A percentile compares a stretch with the other conserved stretches of the same genome.
Conservation (phyloP, 2,797 vertebrate genomes). For the Caiman crocodilus region DNA sequence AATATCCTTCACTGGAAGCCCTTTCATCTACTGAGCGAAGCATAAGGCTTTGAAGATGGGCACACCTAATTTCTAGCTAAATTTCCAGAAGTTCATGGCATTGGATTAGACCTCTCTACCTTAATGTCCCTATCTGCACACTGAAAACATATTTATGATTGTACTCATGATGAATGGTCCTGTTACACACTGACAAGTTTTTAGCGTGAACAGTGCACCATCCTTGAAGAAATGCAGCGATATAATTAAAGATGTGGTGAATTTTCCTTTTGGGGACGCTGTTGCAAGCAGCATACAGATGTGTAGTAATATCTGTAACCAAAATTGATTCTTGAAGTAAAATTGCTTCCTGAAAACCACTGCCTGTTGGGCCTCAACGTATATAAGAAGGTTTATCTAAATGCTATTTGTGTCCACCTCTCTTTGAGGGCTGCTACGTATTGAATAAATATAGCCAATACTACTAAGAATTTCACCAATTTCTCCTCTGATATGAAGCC, state of each 20-base stretch:
- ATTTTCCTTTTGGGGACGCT: not conserved
- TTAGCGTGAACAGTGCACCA: not conserved
- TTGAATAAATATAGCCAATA: constrained; percentile 49
- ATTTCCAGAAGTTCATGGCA: not conserved
- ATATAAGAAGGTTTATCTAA: not conserved
- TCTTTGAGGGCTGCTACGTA: not conserved
- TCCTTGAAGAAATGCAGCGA: not conserved
- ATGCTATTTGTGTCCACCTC: constrained; percentile 9
- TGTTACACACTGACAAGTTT: not conserved
- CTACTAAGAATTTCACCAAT: constrained; percentile 49
- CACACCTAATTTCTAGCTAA: not conserved
- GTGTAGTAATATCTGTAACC: constrained; percentile 30
- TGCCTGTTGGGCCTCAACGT: too few relatives aligned
- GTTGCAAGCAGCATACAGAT: not conserved
- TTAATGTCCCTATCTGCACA: not conserved
- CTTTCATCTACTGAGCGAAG: constrained; percentile 1
- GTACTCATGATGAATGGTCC: not conserved
- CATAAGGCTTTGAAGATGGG: not conserved
- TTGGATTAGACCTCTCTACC: not conserved
- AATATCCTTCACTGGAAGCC: not conserved
- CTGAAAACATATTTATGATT: not conserved
- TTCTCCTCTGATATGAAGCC: constrained; percentile 28
- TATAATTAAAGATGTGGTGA: not conserved
- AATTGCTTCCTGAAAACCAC: not conserved
- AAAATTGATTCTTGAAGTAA: constrained; percentile 15